Evolutionary conservation across 2,113 vertebrate species (phyloP), one percentile per base, ranked within the genome.

Genomic region (Globicephala melas): DNA sequence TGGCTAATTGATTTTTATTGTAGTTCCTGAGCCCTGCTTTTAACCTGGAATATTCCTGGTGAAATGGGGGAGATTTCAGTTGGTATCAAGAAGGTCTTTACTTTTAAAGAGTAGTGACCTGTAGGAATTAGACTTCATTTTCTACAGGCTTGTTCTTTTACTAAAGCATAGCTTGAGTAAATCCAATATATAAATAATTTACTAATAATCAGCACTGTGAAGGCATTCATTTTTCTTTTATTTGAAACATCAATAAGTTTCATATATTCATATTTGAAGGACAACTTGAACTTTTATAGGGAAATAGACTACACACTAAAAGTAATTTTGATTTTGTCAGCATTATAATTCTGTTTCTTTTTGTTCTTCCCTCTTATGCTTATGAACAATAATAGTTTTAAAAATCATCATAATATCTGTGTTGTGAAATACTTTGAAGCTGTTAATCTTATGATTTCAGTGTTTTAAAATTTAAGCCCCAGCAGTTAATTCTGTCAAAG

Each of bases 261-360:
- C 15, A 50, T 90, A 26, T 60, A 80, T 93, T 68, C 85, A 60
- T 93, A 82, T 85, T 89, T 97, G 91, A 95, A 97, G 50, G 77
- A 84, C 67, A 92, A 41, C 41, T 95, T 90, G 83, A 98, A 90
- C 15, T 95, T 96, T 77, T 68, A 5, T 79, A 77, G 36, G 41
- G 41, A 73, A 85, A 73, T 60, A 73, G 9, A 26, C 5, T 89
- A 58, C 58, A 60, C 8, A 8, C 3, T 62, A 41, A 93, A 93
- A 89, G 41, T 83, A 58, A 44, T 83, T 94, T 90, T 94, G 90
- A 81, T 89, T 92, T 92, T 70, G 47, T 93, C 33, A 53, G 6
- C 2, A 18, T 79, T 95, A 50, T 31, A 36, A 77, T 89, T 65
- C 33, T 92, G n/a, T 65, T 63, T 85, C 14, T 63, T 81, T 73